Evolutionary conservation across 2,888 invertebrate species (phyloP).

Genomic region (Mactromeris polynyma): DNA sequence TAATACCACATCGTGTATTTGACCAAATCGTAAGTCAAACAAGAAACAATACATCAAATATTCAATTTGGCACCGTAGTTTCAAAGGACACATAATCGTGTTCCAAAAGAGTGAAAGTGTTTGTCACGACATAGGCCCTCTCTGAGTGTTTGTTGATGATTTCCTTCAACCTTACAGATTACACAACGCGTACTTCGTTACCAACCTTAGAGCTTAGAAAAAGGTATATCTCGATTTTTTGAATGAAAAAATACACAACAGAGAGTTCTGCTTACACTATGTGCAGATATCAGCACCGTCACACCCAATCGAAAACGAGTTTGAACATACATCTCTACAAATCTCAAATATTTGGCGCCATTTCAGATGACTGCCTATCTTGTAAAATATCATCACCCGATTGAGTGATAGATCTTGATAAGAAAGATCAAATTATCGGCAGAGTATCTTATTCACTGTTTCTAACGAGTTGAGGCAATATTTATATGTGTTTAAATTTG

Average conservation of each 20-base stretch:
- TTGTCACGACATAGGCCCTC: too few relatives aligned
- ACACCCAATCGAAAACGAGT: constrained; percentile 12
- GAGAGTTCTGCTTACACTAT: not conserved
- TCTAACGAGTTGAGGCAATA: constrained; percentile 49
- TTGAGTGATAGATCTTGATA: constrained; percentile 24
- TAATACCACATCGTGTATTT: too few relatives aligned
- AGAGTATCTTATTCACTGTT: constrained; percentile 47
- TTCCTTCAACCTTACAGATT: too few relatives aligned
- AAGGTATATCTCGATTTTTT: not conserved
- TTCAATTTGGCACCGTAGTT: too few relatives aligned
- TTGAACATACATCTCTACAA: not conserved
- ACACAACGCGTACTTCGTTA: too few relatives aligned
- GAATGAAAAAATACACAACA: not conserved
- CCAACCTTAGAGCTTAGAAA: too few relatives aligned
- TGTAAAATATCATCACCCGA: not conserved
- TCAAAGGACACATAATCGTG: too few relatives aligned
- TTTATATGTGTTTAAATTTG: constrained; percentile 65
- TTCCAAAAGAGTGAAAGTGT: too few relatives aligned
- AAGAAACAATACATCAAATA: too few relatives aligned
- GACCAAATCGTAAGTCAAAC: too few relatives aligned
- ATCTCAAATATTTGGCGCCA: constrained; percentile 5
- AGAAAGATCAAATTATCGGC: constrained; percentile 29
- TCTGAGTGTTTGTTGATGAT: too few relatives aligned
- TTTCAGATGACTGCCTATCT: constrained; percentile 14
- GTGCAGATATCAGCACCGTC: not conserved